Conservation (phyloP, 2,797 vertebrate genomes). For the Pangasius larnaudii region DNA sequence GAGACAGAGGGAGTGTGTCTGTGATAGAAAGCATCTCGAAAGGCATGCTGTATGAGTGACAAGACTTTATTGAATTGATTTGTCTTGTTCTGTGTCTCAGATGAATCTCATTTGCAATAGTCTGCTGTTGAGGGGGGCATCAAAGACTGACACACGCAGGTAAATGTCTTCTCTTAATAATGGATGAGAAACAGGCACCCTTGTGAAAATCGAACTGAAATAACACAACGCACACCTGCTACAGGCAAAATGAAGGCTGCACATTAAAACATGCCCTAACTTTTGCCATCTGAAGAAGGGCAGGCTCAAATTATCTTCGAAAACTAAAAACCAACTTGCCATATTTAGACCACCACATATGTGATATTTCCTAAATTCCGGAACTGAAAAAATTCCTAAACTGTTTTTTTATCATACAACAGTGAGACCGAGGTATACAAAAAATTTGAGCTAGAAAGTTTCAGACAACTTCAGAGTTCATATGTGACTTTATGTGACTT, state of each 20-base stretch:
- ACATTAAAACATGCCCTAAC: not conserved
- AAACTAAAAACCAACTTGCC: not conserved
- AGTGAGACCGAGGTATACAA: not conserved
- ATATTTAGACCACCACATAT: too few relatives aligned
- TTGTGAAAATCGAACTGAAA: slow-evolving; percentile 53
- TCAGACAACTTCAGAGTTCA: not conserved
- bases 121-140: slow-evolving; percentile 68
- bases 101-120: slow-evolving; percentile 76
- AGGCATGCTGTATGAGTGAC: slow-evolving; percentile 70
- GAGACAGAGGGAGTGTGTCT: slow-evolving; percentile 57
- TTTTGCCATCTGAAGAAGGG: slow-evolving; percentile 16
- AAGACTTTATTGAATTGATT: slow-evolving; percentile 80
- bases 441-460: not conserved
- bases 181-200: slow-evolving; percentile 60
- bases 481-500: not conserved
- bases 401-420: not conserved
- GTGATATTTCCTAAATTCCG: not conserved
- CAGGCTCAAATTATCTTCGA: not conserved
- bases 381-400: not conserved
- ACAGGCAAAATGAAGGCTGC: slow-evolving; percentile 18
- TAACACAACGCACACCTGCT: slow-evolving; percentile 34
- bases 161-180: slow-evolving; percentile 68
- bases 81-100: slow-evolving; percentile 71
- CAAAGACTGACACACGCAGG: slow-evolving; percentile 61
- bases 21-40: slow-evolving; percentile 51